phyloP scores from a whole-genome alignment of 2,888 invertebrate genomes.

The Euplexia lucipara region DNA sequence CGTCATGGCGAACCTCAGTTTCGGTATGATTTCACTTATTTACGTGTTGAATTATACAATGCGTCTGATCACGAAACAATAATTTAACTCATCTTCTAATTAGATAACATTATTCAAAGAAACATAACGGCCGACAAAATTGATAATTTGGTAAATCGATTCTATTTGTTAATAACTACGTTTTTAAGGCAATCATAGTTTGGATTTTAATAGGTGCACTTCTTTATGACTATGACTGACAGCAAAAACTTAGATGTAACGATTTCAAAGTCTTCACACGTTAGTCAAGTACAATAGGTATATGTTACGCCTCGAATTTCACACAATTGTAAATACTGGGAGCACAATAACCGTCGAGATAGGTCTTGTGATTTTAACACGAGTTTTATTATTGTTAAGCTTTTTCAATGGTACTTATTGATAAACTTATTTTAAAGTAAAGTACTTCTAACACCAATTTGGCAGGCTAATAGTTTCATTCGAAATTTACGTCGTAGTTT shows the following conservation, averaged over 20 bases:
- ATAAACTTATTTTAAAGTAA: slow-evolving; percentile 23
- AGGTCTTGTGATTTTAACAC: slow-evolving; percentile 50
- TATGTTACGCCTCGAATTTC: slow-evolving; percentile 68
- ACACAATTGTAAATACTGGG: slow-evolving; percentile 72
- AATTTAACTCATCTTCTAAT: slow-evolving; percentile 75
- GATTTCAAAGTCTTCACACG: slow-evolving; percentile 70
- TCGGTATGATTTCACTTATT: slow-evolving; percentile 85
- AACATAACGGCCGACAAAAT: slow-evolving; percentile 56
- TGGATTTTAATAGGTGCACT: slow-evolving; percentile 58
- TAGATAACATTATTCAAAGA: slow-evolving; percentile 64
- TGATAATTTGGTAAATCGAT: slow-evolving; percentile 63
- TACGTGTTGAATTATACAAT: slow-evolving; percentile 74
- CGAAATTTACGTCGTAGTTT: not conserved
- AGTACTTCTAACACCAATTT: slow-evolving; percentile 4
- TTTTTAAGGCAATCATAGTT: slow-evolving; percentile 61
- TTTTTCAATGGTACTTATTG: slow-evolving; percentile 31
- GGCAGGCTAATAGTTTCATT: slow-evolving; percentile 2
- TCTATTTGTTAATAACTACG: slow-evolving; percentile 57
- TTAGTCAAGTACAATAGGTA: slow-evolving; percentile 69
- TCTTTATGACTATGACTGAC: slow-evolving; percentile 63
- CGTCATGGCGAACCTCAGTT: slow-evolving; percentile 76
- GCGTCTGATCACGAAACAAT: slow-evolving; percentile 77
- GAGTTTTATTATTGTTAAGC: slow-evolving; percentile 45
- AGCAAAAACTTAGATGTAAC: slow-evolving; percentile 66
- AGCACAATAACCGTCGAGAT: slow-evolving; percentile 60